Percentiles rank a stretch among this genome's conserved stretches.
Conservation (phyloP, 2,113 vertebrate genomes). For the Donacobius atricapilla region DNA sequence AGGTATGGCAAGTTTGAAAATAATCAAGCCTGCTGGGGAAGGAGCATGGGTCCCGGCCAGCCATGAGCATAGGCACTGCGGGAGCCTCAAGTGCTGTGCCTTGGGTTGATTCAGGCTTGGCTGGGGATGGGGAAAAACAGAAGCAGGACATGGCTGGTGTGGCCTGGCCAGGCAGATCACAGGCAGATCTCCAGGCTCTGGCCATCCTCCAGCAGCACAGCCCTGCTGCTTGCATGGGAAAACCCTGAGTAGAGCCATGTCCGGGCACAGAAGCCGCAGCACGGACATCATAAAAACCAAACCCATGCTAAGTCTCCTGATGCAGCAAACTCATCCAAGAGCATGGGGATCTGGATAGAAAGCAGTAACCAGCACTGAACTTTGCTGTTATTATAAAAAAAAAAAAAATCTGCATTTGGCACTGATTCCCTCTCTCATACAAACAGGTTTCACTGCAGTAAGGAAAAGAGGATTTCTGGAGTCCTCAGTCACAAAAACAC, state of each 20-base stretch:
- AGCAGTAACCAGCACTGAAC: not conserved
- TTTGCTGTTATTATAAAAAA: not conserved
- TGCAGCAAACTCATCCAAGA: not conserved
- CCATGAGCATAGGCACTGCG: rapidly evolving
- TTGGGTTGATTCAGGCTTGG: not conserved
- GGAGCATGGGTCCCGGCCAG: not conserved
- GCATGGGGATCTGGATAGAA: not conserved
- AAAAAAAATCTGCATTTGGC: not conserved
- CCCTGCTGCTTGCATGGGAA: not conserved
- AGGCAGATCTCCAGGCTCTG: not conserved
- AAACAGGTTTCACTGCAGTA: not conserved
- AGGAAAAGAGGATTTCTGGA: not conserved
- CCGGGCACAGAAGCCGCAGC: rapidly evolving
- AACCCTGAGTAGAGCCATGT: not conserved
- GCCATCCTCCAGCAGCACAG: not conserved
- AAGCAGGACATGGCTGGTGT: not conserved
- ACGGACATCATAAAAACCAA: not conserved
- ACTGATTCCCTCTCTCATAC: not conserved
- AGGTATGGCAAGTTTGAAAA: not conserved
- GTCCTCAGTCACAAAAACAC: not conserved
- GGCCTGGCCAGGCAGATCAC: not conserved
- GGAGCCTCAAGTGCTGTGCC: not conserved
- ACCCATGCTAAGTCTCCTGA: not conserved
- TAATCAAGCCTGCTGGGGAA: not conserved
- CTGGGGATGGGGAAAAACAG: not conserved